Conservation (phyloP, 1,140 invertebrate species). For the Phymorhynchus buccinoides region DNA sequence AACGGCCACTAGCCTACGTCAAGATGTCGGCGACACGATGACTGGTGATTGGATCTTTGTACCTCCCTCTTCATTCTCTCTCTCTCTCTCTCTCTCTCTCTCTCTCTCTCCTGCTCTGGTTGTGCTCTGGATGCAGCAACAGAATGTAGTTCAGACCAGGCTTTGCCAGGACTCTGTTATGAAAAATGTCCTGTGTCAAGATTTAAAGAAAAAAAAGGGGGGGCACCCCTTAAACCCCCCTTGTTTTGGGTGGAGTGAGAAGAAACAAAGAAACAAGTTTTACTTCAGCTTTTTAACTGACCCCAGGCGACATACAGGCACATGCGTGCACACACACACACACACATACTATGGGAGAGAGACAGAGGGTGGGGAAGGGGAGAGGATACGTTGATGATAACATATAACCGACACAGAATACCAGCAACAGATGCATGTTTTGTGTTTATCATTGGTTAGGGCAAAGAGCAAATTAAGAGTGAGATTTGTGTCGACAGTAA, state of each 20-base stretch:
- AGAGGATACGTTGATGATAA: too few species aligned
- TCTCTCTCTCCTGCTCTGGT: neutral
- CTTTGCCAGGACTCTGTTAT: neutral
- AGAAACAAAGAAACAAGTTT: too few species aligned
- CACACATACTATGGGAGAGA: neutral
- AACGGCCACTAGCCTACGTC: neutral
- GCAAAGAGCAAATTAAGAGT: too few species aligned
- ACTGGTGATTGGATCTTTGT: neutral
- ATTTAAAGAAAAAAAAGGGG: too few species aligned
- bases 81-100: neutral
- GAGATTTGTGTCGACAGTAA: too few species aligned
- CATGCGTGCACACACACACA: neutral
- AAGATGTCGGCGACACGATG: neutral
- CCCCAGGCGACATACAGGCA: neutral
- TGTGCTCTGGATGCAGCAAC: too few species aligned
- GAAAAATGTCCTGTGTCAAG: too few species aligned
- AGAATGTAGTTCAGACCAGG: conserved; percentile 1
- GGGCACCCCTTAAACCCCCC: too few species aligned
- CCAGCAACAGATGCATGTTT: neutral
- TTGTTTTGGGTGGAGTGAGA: too few species aligned
- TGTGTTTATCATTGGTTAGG: too few species aligned
- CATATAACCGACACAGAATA: neutral
- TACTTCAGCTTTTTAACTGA: too few species aligned
- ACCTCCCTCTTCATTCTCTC: neutral
- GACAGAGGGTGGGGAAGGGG: too few species aligned